Percentiles rank a stretch among this genome's conserved stretches.
phyloP scores from a whole-genome alignment of 92 coral and sea anemone species.

The Scolanthus callimorphus region DNA sequence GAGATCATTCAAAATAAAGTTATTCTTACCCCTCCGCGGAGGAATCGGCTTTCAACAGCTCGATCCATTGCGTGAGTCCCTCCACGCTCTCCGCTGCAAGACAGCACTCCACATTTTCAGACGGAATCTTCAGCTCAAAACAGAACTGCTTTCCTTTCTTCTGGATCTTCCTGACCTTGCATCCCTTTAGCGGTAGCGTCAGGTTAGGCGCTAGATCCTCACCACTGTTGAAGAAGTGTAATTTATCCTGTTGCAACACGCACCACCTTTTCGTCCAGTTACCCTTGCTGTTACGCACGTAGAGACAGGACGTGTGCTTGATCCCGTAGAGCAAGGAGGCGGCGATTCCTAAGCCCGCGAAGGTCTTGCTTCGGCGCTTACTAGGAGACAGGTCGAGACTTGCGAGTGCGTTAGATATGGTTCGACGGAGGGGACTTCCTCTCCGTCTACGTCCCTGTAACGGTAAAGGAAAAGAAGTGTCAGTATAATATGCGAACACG shows the following conservation, averaged over 20 bases:
- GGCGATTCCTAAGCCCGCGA: slow-evolving; percentile 54
- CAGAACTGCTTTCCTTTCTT: slow-evolving; percentile 73
- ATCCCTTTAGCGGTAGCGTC: slow-evolving; percentile 39
- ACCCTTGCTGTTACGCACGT: slow-evolving; percentile 63
- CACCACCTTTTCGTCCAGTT: slow-evolving; percentile 90
- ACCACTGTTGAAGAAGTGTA: slow-evolving; percentile 60
- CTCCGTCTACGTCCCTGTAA: slow-evolving; percentile 15
- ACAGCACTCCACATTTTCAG: slow-evolving; percentile 58
- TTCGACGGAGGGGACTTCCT: slow-evolving; percentile 62
- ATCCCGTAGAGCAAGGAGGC: slow-evolving; percentile 54
- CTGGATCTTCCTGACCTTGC: slow-evolving; percentile 56
- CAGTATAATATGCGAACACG: too few relatives aligned
- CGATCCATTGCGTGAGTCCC: slow-evolving; percentile 78
- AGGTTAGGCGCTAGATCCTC: slow-evolving; percentile 53
- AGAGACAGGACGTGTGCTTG: slow-evolving; percentile 74
- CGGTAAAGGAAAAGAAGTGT: neutral
- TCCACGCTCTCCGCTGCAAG: slow-evolving; percentile 81
- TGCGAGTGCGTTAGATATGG: slow-evolving; percentile 64
- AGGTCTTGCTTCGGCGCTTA: slow-evolving; percentile 65
- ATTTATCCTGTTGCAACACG: slow-evolving; percentile 61
- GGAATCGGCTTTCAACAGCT: slow-evolving; percentile 44
- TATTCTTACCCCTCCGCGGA: slow-evolving; percentile 4
- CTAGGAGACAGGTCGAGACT: slow-evolving; percentile 35
- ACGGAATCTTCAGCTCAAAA: slow-evolving; percentile 68
- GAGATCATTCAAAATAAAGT: too few relatives aligned